Conservation (phyloP, 2,888 invertebrate species). For the Eumerus sabulonum region DNA sequence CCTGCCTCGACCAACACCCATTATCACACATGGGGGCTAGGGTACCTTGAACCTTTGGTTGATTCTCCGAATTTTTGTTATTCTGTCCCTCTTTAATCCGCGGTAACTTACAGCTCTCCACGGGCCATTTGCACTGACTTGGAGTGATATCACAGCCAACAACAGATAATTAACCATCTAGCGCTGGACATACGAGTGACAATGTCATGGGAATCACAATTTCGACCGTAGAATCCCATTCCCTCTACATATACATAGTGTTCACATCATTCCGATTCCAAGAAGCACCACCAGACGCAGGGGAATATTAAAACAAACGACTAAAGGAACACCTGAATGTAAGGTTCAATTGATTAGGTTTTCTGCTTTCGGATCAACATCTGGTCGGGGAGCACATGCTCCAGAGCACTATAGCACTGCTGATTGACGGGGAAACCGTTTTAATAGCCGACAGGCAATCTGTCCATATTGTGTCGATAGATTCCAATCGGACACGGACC, state of each 20-base stretch:
- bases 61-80: too few relatives aligned
- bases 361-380: constrained; percentile 34
- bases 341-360: constrained; percentile 58
- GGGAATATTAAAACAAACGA: constrained; percentile 4
- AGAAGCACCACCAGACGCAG: constrained; percentile 34
- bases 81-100: constrained; percentile 9
- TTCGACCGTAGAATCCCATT: too few relatives aligned
- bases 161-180: too few relatives aligned
- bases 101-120: too few relatives aligned
- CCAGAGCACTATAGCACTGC: constrained; percentile 43
- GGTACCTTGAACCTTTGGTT: too few relatives aligned
- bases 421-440: constrained; percentile 65
- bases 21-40: too few relatives aligned
- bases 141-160: too few relatives aligned
- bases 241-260: too few relatives aligned
- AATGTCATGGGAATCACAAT: constrained; percentile 36
- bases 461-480: constrained; percentile 67
- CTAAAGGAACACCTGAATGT: constrained; percentile 31
- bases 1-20: too few relatives aligned
- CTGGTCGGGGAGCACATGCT: constrained; percentile 29
- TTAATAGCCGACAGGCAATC: constrained; percentile 68
- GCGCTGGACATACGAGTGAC: constrained; percentile 15
- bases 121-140: too few relatives aligned
- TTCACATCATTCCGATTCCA: too few relatives aligned
- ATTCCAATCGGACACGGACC: constrained; percentile 63